phyloP scores from a whole-genome alignment of 2,113 vertebrate species.

The Anser cygnoides region DNA sequence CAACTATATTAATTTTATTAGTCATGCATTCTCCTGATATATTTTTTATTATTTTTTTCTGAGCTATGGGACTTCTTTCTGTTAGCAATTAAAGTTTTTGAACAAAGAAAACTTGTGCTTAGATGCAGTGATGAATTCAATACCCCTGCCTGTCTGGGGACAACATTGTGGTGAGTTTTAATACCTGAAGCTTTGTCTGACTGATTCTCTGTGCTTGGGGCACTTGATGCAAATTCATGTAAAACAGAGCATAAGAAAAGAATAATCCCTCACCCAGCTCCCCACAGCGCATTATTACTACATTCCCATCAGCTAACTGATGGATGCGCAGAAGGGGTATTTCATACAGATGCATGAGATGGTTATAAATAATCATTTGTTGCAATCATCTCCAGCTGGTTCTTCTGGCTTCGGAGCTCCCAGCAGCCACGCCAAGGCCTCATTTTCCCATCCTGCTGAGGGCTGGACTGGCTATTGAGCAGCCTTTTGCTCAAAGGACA shows the following conservation, averaged over 20 bases:
- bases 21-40: conserved; percentile 26
- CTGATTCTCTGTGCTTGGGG: conserved; percentile 35
- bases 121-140: conserved; percentile 27
- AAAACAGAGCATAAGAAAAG: conserved; percentile 1
- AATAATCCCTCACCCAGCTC: not conserved
- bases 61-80: conserved; percentile 41
- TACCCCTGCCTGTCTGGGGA: not conserved
- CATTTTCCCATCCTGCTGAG: not conserved
- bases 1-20: conserved; percentile 51
- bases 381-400: not conserved
- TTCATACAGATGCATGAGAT: not conserved
- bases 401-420: not conserved
- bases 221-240: conserved; percentile 48
- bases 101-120: conserved; percentile 42
- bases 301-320: not conserved
- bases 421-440: not conserved
- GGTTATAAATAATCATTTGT: not conserved
- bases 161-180: not conserved
- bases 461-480: not conserved
- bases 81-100: conserved; percentile 28
- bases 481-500: not conserved
- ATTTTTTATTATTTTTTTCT: not conserved
- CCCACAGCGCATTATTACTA: not conserved
- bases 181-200: conserved; percentile 6
- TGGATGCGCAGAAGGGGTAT: not conserved